These are phyloP conservation scores for Drosophila grimshawi DNA, from an alignment of 1,140 invertebrate species.

Conservation along the genomic window DNA sequence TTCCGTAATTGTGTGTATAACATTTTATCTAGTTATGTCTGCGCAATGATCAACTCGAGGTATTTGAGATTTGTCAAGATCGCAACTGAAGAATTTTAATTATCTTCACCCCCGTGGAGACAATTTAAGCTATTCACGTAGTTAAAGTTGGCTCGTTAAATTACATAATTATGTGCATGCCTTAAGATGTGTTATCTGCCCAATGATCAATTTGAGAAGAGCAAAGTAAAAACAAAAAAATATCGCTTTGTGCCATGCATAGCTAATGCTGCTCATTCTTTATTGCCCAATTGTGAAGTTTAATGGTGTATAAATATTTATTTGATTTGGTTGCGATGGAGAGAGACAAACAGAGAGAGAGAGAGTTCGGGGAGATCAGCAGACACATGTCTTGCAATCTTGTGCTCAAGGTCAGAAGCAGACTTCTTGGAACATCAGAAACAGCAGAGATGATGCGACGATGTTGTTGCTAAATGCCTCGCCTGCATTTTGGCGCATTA, in stretches of 20 bases:
- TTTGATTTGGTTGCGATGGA: slow-evolving; percentile 32
- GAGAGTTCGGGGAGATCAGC: background rate
- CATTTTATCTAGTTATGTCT: slow-evolving; percentile 13
- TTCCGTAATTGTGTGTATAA: slow-evolving; percentile 49
- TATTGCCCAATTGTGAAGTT: slow-evolving; percentile 51
- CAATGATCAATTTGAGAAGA: slow-evolving; percentile 43
- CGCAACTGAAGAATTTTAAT: slow-evolving; percentile 17
- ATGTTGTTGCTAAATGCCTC: background rate
- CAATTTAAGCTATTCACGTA: slow-evolving; percentile 33
- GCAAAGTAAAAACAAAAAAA: slow-evolving; percentile 15
- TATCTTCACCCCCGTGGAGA: background rate
- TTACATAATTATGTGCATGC: slow-evolving; percentile 56
- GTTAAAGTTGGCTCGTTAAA: slow-evolving; percentile 36
- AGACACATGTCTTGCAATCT: slow-evolving; percentile 35
- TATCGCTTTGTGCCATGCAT: slow-evolving; percentile 40
- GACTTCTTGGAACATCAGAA: slow-evolving; percentile 58
- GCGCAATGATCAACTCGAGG: slow-evolving; percentile 36
- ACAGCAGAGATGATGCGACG: background rate
- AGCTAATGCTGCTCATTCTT: slow-evolving; percentile 60
- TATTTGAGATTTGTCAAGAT: slow-evolving; percentile 9
- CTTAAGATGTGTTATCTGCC: slow-evolving; percentile 19
- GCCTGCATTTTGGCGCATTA: slow-evolving; percentile 51
- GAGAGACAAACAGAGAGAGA: background rate
- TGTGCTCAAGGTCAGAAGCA: slow-evolving; percentile 44
- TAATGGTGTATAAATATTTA: slow-evolving; percentile 64